Conservation (phyloP, 2,113 vertebrate species). For the Machaerirhynchus nigripectus region DNA sequence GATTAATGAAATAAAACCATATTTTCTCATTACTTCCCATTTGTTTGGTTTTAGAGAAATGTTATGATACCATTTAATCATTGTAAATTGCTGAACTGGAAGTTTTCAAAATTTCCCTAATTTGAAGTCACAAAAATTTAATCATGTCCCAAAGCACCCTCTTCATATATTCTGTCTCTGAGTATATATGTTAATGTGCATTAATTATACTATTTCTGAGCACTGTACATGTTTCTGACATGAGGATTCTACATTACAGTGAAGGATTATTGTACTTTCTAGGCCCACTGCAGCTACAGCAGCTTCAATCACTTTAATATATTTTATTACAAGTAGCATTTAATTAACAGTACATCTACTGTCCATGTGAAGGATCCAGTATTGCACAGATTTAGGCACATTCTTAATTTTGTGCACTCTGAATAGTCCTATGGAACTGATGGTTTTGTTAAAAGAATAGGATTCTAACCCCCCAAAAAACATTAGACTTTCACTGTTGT, state of each 20-base stretch:
- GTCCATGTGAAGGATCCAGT: slow-evolving; percentile 21
- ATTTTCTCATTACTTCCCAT: slow-evolving; percentile 12
- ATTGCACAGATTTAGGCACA: slow-evolving; percentile 24
- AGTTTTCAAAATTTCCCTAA: slow-evolving; percentile 29
- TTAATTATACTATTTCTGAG: slow-evolving; percentile 71
- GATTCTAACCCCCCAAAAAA: neutral
- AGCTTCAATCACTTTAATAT: slow-evolving; percentile 64
- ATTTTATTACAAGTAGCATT: slow-evolving; percentile 67
- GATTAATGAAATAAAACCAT: slow-evolving; percentile 12
- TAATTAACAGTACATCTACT: slow-evolving; percentile 69
- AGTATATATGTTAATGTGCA: slow-evolving; percentile 68
- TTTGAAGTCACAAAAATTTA: slow-evolving; percentile 49
- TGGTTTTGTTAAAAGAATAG: neutral
- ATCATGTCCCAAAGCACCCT: slow-evolving; percentile 51
- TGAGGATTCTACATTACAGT: slow-evolving; percentile 54
- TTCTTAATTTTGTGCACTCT: neutral
- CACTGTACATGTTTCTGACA: slow-evolving; percentile 64
- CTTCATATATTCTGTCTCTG: slow-evolving; percentile 35
- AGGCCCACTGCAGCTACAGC: slow-evolving; percentile 53
- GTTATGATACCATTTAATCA: slow-evolving; percentile 20
- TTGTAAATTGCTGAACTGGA: slow-evolving; percentile 28
- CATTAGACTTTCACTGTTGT: neutral
- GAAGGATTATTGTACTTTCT: slow-evolving; percentile 71
- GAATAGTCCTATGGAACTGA: neutral
- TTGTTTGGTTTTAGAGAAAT: neutral